phyloP scores from a whole-genome alignment of 1,140 invertebrate species.

The Marisa cornuarietis region DNA sequence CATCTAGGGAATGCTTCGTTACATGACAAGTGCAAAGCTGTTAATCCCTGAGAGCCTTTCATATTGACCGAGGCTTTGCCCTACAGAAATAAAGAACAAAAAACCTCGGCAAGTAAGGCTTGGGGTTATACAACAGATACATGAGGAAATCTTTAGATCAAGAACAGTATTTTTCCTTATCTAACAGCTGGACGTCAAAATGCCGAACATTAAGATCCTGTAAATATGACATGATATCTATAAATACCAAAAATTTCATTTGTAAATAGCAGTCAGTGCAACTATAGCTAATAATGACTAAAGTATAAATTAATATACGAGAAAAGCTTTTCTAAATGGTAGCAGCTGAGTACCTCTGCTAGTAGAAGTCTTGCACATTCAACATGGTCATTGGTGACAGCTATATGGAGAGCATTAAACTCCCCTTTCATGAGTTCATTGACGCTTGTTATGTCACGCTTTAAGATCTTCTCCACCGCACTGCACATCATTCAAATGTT shows the following conservation, averaged over 20 bases:
- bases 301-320: no score
- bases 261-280: no score
- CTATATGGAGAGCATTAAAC: constrained; percentile 29
- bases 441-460: constrained; percentile 10
- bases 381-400: constrained; percentile 30
- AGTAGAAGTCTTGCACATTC: constrained; percentile 22
- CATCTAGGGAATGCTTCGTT: constrained; percentile 21
- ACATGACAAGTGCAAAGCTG: constrained; percentile 17
- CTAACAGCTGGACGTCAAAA: neutral
- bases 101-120: no score
- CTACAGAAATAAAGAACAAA: neutral
- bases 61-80: constrained; percentile 8
- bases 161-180: neutral
- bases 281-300: no score
- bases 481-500: neutral
- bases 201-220: no score
- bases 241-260: no score
- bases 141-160: neutral
- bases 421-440: constrained; percentile 24
- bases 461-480: constrained; percentile 20
- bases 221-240: no score
- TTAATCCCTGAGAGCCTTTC: constrained; percentile 12
- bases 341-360: constrained; percentile 11
- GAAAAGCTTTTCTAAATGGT: no score
- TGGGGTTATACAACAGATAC: neutral